Percentiles rank a stretch among this genome's conserved stretches.
phyloP scores from a whole-genome alignment of 2,113 vertebrate genomes.

The Pan troglodytes region NHGRI_mPanTro3-v2.1_pri NC_086015.1:98354501-98355000 shows the following conservation, averaged over 20 bases:
- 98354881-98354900: neutral
- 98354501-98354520: neutral
- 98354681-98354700: neutral
- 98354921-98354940: neutral
- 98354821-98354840: neutral
- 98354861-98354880: neutral
- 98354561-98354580: neutral
- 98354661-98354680: neutral
- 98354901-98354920: neutral
- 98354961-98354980: neutral
- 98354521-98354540: neutral
- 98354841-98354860: neutral
- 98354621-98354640: neutral
- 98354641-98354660: neutral
- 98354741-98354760: neutral
- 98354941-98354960: neutral
- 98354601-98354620: neutral
- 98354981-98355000: neutral
- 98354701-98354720: neutral
- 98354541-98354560: neutral
- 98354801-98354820: neutral
- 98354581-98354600: neutral
- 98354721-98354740: neutral
- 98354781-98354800: neutral
- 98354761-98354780: neutral